These are phyloP conservation scores for Drosophila picticornis DNA, from an alignment of 2,888 invertebrate species.

Conservation along the genomic window DNA sequence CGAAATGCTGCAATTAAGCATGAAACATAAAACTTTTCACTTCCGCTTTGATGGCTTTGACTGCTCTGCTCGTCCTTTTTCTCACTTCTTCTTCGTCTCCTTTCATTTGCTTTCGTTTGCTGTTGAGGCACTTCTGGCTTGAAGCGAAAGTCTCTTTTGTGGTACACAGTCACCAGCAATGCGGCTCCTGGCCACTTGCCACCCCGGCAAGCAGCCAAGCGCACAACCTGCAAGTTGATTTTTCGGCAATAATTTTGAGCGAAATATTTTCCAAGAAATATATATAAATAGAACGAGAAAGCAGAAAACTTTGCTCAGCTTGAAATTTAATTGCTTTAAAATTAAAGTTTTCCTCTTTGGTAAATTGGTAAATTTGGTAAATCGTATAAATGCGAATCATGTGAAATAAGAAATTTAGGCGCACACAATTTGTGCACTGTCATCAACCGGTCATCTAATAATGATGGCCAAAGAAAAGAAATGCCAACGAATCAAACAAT, in stretches of 20 bases:
- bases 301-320: constrained; percentile 44
- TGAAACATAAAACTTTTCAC: constrained; percentile 66
- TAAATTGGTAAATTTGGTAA: constrained; percentile 26
- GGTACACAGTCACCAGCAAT: neutral
- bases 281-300: constrained; percentile 19
- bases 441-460: constrained; percentile 40
- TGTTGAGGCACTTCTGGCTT: constrained; percentile 40
- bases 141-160: constrained; percentile 33
- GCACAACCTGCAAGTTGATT: constrained; percentile 1
- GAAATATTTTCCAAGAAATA: constrained; percentile 46
- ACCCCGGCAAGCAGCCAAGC: neutral
- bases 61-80: constrained; percentile 10
- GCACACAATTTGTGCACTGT: constrained; percentile 38
- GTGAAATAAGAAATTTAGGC: constrained; percentile 27
- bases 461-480: constrained; percentile 50
- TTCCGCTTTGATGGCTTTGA: constrained; percentile 35
- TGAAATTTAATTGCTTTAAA: constrained; percentile 56
- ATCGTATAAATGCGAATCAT: constrained; percentile 37
- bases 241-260: constrained; percentile 18
- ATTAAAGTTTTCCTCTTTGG: constrained; percentile 34
- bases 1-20: constrained; percentile 78
- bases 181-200: neutral
- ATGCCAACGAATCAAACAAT: constrained; percentile 55
- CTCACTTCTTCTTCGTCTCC: constrained; percentile 6
- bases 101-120: constrained; percentile 22